Conservation (phyloP, 2,797 vertebrate species). For the Mallotus villosus region DNA sequence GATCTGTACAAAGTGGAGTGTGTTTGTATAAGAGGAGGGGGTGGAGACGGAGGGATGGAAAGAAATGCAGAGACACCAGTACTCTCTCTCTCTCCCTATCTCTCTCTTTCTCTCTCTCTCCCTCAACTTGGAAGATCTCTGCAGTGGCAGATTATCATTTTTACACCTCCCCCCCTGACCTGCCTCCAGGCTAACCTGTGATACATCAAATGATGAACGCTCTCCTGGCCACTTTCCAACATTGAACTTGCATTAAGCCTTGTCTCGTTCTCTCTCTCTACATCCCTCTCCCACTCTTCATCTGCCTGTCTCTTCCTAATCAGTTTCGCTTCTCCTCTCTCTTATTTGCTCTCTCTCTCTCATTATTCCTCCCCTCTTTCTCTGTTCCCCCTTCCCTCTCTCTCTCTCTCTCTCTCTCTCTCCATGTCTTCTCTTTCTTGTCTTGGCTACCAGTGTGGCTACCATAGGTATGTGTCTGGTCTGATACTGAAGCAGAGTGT, state of each 20-base stretch:
- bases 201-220: background rate
- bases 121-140: background rate
- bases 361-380: background rate
- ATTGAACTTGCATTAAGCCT: background rate
- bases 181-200: background rate
- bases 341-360: slow-evolving; percentile 1
- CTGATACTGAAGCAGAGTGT: too few relatives aligned
- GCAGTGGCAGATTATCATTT: background rate
- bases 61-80: background rate
- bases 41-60: slow-evolving; percentile 14
- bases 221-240: background rate
- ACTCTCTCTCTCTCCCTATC: background rate
- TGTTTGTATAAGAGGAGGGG: slow-evolving; percentile 11
- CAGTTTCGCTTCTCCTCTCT: background rate
- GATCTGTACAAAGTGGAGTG: slow-evolving; percentile 11
- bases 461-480: too few relatives aligned
- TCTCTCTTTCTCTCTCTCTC: slow-evolving; percentile 12
- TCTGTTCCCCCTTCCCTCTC: background rate
- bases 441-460: background rate
- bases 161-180: too few relatives aligned
- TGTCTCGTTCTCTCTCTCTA: slow-evolving; percentile 2
- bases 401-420: background rate
- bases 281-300: background rate
- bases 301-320: background rate
- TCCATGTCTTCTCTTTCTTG: background rate